Evolutionary conservation across 2,797 vertebrate species (phyloP).

Genomic region (Eulemur coronatus): DNA sequence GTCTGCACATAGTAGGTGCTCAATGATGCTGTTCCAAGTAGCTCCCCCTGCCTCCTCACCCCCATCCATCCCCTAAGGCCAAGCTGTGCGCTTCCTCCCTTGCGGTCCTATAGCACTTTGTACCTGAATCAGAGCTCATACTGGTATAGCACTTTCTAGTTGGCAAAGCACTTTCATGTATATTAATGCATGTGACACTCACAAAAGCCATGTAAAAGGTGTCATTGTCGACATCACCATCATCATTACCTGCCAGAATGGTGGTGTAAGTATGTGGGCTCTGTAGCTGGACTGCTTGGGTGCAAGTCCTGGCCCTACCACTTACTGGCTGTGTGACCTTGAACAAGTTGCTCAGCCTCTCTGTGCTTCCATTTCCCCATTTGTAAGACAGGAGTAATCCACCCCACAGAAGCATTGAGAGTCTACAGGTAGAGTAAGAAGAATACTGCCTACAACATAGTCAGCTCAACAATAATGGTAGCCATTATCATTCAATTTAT

Average conservation of each 20-base stretch:
- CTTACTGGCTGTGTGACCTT: conserved; percentile 1
- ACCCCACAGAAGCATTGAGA: not conserved
- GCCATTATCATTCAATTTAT: not conserved
- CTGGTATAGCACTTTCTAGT: not conserved
- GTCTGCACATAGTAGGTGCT: not conserved
- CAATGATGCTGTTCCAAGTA: not conserved
- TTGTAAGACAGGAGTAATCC: not conserved
- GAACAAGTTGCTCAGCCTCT: not conserved
- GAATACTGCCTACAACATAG: not conserved
- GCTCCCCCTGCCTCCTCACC: not conserved
- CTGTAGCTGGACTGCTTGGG: not conserved
- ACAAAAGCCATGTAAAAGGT: not conserved
- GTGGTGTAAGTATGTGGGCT: not conserved
- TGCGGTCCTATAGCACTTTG: not conserved
- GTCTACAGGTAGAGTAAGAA: not conserved
- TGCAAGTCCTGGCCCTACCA: not conserved
- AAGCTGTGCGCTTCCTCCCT: not conserved
- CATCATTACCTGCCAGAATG: not conserved
- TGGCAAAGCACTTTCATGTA: not conserved
- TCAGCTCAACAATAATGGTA: not conserved
- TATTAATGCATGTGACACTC: not conserved
- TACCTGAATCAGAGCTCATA: not conserved
- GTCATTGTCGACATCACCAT: not conserved
- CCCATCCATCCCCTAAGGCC: not conserved
- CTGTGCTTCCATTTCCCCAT: not conserved